Evolutionary conservation across 2,888 invertebrate genomes (phyloP).

Genomic region (Ferrisia virgata): DNA sequence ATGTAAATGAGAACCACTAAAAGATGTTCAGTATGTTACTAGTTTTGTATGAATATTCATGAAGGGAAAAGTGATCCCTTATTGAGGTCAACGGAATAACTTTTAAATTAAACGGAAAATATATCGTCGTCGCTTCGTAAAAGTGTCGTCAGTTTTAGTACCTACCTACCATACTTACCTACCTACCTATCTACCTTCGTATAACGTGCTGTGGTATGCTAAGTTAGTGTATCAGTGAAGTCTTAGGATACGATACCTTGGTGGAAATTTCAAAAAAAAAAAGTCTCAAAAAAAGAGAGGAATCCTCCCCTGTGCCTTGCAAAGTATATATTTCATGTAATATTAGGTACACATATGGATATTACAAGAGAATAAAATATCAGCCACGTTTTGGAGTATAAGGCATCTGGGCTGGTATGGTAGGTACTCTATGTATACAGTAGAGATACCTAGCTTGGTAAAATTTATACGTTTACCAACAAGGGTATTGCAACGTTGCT

Average conservation of each 20-base stretch:
- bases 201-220: too few relatives aligned
- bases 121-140: neutral
- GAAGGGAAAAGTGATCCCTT: constrained; percentile 29
- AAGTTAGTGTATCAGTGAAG: too few relatives aligned
- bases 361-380: too few relatives aligned
- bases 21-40: constrained; percentile 30
- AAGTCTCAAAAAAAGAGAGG: too few relatives aligned
- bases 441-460: neutral
- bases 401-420: neutral
- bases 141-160: neutral
- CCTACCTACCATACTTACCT: too few relatives aligned
- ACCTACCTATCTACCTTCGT: too few relatives aligned
- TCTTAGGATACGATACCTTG: too few relatives aligned
- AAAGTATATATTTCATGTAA: too few relatives aligned
- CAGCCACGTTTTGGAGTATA: neutral
- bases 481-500: neutral
- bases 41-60: constrained; percentile 27
- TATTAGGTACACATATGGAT: too few relatives aligned
- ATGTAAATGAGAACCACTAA: constrained; percentile 28
- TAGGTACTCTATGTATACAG: too few relatives aligned
- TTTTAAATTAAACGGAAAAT: constrained; percentile 25
- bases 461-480: neutral
- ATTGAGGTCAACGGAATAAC: constrained; percentile 30
- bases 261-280: too few relatives aligned
- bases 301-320: too few relatives aligned